Conservation (phyloP, 2,113 vertebrate genomes). For the Anas platyrhynchos region DNA sequence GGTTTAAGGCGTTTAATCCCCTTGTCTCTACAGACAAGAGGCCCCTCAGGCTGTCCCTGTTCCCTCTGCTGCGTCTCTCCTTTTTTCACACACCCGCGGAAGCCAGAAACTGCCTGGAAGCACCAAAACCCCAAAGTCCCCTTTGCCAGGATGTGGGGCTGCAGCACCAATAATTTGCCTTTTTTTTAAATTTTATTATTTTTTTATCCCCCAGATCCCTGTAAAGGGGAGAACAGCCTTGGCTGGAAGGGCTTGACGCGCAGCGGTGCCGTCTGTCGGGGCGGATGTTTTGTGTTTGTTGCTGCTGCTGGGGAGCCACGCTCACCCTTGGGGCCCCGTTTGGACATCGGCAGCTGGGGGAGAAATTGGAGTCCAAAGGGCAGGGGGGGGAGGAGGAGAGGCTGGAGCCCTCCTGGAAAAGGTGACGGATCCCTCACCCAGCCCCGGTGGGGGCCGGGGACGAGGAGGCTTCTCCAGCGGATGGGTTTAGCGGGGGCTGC, state of each 20-base stretch:
- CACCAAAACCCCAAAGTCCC: neutral
- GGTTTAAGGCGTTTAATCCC: neutral
- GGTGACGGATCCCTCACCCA: neutral
- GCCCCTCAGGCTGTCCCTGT: fast-evolving
- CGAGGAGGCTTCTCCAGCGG: neutral
- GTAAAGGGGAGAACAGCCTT: neutral
- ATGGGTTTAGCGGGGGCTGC: neutral
- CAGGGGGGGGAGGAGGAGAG: conserved; percentile 8
- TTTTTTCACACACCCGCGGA: neutral
- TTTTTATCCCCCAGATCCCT: neutral
- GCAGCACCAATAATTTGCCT: fast-evolving
- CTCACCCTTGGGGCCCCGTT: neutral
- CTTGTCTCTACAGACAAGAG: neutral
- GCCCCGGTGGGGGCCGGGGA: too few relatives aligned
- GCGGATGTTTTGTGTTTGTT: neutral
- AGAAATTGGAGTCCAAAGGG: conserved; percentile 42
- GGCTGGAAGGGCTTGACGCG: neutral
- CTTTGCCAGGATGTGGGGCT: neutral
- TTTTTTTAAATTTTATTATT: neutral
- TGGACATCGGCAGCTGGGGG: neutral
- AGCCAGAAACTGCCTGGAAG: neutral
- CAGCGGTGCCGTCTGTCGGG: fast-evolving
- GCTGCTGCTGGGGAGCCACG: neutral
- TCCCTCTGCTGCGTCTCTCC: neutral
- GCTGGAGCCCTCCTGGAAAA: neutral